Base-by-base conservation (phyloP, 2,797 vertebrate genomes). In the Phoeniculus purpureus region DNA sequence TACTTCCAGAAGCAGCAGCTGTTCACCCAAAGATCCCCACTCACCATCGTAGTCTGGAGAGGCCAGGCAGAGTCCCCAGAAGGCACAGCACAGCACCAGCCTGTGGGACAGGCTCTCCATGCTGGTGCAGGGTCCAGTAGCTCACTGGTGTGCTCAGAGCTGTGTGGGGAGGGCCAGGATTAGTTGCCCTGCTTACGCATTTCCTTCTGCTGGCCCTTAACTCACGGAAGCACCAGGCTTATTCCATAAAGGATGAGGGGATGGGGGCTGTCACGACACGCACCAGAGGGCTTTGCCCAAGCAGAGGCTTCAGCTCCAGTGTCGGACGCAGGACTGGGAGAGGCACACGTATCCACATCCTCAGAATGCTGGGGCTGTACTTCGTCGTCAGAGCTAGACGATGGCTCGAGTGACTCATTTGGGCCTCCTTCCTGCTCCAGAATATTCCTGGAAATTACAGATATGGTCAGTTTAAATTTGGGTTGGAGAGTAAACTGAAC, bases 31-130 rank as follows among this genome's bases (percentile, higher is more conserved):
- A 29, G n/a, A 3, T 4, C 9, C 18, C 4, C n/a, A 96, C 96
- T 97, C 93, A 97, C 96, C 93, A 3, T 97, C 97, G 0, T 97
- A 97, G 71, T 97, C 96, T 1, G 55, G 32, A 45, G 12, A 70
- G 29, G 93, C 90, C 62, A 72, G 54, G 81, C 94, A 91, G 84
- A 82, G 85, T 65, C 40, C 88, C 90, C 92, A 87, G 4, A 73
- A 8, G 61, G 75, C 16, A 0, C 32, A 96, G 82, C 71, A 91
- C 25, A 97, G 79, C 23, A 92, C 27, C 2, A 94, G 84, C 40
- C 25, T 0, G 7, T 0, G 59, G 7, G 61, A 13, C 31, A 60
- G 73, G 66, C 37, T 89, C 20, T 40, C 94, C 95, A 96, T 97
- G 5, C 17, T 22, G 32, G 20, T 0, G 40, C 47, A 3, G 80